Percentiles rank a stretch among this genome's conserved stretches.
Conservation (phyloP, 2,797 vertebrate species). For the Melanotaenia nigrans region DNA sequence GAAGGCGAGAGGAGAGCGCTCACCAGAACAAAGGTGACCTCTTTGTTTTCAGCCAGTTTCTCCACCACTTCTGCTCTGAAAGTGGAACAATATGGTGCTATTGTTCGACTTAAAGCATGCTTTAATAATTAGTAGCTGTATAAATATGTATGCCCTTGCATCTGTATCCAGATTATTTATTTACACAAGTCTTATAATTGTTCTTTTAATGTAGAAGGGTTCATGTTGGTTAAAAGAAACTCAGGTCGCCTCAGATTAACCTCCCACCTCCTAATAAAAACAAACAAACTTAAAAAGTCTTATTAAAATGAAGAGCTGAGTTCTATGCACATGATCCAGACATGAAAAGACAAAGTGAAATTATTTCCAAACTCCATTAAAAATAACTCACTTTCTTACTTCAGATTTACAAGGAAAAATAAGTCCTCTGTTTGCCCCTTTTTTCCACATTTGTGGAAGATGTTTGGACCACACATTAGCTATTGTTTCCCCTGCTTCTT, state of each 20-base stretch:
- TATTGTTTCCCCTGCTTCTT: background rate
- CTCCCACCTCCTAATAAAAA: too few species aligned
- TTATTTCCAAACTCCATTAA: background rate
- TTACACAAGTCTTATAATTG: background rate
- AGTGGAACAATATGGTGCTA: background rate
- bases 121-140: background rate
- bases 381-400: background rate
- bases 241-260: too few species aligned
- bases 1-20: constrained; percentile 89
- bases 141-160: background rate
- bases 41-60: background rate
- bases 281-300: too few species aligned
- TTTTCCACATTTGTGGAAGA: constrained; percentile 13
- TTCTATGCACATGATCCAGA: background rate
- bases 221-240: background rate
- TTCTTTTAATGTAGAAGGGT: too few species aligned
- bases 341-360: background rate
- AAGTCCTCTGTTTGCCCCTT: constrained; percentile 11
- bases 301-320: too few species aligned
- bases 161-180: background rate
- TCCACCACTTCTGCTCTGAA: constrained; percentile 4
- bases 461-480: constrained; percentile 38
- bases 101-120: constrained; percentile 22
- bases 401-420: background rate
- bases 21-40: constrained; percentile 89